Evolutionary conservation across 2,113 vertebrate species (phyloP).

Genomic region (Lagopus muta): DNA sequence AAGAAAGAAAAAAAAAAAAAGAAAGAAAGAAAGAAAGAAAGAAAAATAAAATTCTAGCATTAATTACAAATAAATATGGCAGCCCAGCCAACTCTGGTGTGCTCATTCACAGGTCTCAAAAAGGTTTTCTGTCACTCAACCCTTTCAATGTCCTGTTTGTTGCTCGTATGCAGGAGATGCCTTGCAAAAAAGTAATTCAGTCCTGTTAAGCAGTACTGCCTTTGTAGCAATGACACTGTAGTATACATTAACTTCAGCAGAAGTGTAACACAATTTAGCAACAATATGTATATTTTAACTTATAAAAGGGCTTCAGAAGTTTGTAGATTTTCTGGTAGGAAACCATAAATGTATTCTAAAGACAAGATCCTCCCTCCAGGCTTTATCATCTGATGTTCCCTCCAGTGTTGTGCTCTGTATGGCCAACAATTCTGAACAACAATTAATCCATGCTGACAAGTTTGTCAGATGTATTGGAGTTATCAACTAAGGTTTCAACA

Average conservation of each 20-base stretch:
- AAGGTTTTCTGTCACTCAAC: not conserved
- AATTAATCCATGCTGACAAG: conserved; percentile 33
- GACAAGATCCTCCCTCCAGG: not conserved
- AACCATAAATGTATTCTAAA: conserved; percentile 5
- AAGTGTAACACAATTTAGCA: not conserved
- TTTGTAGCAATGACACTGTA: not conserved
- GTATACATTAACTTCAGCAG: not conserved
- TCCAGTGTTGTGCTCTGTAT: not conserved
- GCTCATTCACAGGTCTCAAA: not conserved
- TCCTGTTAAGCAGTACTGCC: not conserved
- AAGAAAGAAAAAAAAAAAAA: not conserved
- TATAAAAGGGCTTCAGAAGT: not conserved
- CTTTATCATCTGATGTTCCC: not conserved
- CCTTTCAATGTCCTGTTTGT: not conserved
- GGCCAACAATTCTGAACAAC: conserved; percentile 20
- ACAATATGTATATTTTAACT: not conserved
- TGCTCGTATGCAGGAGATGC: not conserved
- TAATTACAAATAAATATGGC: not conserved
- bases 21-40: not conserved
- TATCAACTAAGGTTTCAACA: conserved; percentile 49
- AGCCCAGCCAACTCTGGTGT: not conserved
- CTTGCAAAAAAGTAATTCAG: not conserved
- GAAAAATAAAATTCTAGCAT: not conserved
- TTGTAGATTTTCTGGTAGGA: not conserved
- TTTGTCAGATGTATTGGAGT: conserved; percentile 19